These are phyloP conservation scores for Phrynocephalus forsythii DNA, from an alignment of 2,797 vertebrate genomes.

Conservation along the genomic window DNA sequence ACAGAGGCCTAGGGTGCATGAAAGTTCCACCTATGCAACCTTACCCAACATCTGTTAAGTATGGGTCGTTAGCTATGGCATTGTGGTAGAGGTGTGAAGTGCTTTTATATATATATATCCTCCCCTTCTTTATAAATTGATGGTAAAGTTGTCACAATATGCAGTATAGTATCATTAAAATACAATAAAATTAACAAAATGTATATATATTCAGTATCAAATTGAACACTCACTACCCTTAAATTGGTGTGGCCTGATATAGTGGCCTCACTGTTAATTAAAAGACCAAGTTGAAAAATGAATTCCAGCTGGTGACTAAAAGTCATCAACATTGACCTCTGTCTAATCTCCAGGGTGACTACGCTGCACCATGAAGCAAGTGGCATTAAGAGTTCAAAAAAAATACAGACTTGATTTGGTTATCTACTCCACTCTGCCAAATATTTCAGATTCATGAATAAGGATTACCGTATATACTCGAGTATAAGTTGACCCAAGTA, in stretches of 20 bases:
- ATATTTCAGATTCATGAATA: too few relatives aligned
- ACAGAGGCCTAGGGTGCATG: too few relatives aligned
- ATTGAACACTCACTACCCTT: background rate
- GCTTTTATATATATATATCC: background rate
- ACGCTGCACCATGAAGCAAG: too few relatives aligned
- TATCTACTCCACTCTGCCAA: too few relatives aligned
- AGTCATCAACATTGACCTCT: background rate
- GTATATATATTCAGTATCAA: background rate
- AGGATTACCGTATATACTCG: too few relatives aligned
- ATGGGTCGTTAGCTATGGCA: too few relatives aligned
- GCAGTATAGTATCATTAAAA: background rate
- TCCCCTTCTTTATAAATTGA: background rate
- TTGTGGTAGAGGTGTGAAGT: too few relatives aligned
- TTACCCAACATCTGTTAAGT: too few relatives aligned
- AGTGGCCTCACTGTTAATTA: background rate
- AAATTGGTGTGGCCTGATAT: background rate
- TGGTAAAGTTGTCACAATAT: background rate
- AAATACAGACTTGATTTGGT: too few relatives aligned
- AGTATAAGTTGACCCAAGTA: too few relatives aligned
- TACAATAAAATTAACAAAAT: background rate
- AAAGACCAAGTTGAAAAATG: background rate
- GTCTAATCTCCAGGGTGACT: background rate
- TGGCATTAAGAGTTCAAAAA: too few relatives aligned
- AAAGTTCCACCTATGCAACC: too few relatives aligned
- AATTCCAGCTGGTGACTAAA: background rate